A percentile compares a stretch with the other conserved stretches of the same genome.
Evolutionary conservation across 2,888 invertebrate genomes (phyloP).

Genomic region (Agelastica alni): DNA sequence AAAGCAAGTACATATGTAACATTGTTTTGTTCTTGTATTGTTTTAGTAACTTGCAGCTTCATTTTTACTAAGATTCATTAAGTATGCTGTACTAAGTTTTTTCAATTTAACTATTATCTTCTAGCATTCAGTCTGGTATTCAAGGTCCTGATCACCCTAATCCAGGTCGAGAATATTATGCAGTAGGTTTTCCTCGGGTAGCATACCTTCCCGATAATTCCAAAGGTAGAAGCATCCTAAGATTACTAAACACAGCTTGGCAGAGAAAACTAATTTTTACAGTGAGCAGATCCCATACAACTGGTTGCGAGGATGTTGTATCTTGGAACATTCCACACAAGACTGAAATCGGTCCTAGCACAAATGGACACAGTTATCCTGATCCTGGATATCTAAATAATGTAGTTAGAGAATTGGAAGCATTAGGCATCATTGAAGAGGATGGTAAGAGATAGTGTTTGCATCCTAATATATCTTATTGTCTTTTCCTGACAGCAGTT

Average conservation of each 20-base stretch:
- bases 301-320: conserved; percentile 88
- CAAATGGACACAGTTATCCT: conserved; percentile 69
- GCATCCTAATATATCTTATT: too few relatives aligned
- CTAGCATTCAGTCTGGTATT: conserved; percentile 82
- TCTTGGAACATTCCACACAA: conserved; percentile 93
- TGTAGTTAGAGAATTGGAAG: conserved; percentile 63
- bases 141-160: conserved; percentile 80
- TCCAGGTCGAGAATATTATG: conserved; percentile 85
- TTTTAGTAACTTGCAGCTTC: too few relatives aligned
- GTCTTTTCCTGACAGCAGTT: too few relatives aligned
- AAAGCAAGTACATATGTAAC: too few relatives aligned
- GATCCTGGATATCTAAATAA: conserved; percentile 76
- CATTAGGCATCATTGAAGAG: conserved; percentile 63
- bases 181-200: conserved; percentile 82
- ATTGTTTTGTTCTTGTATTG: too few relatives aligned
- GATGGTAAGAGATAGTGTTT: conserved; percentile 18
- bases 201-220: conserved; percentile 85
- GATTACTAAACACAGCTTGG: conserved; percentile 80
- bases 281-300: conserved; percentile 80
- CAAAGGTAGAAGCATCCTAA: conserved; percentile 76
- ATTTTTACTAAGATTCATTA: too few relatives aligned
- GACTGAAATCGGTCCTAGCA: conserved; percentile 68
- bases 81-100: too few relatives aligned
- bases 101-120: conserved; percentile 31
- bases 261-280: conserved; percentile 83